Evolutionary conservation across 2,113 vertebrate genomes (phyloP).

Genomic region (Clarias batrachus): DNA sequence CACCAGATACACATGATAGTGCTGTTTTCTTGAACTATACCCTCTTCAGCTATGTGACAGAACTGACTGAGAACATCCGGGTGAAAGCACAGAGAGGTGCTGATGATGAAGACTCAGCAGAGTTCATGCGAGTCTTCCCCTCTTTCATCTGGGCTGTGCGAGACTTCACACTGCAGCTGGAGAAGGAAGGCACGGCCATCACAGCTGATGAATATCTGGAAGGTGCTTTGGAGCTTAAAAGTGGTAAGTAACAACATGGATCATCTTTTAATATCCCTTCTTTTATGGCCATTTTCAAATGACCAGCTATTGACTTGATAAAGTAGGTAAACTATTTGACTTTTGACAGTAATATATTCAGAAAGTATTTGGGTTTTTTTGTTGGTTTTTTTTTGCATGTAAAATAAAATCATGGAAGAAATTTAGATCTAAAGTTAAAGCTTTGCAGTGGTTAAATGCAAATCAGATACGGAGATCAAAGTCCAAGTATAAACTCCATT

Average conservation of each 20-base stretch:
- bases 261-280: background rate
- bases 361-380: no score
- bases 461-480: no score
- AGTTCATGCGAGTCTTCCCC: conserved; percentile 68
- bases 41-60: conserved; percentile 62
- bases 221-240: conserved; percentile 43
- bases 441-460: no score
- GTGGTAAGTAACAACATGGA: conserved; percentile 18
- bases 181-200: conserved; percentile 23
- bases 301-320: background rate
- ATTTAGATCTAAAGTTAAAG: no score
- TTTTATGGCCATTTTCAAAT: background rate
- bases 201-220: conserved; percentile 58
- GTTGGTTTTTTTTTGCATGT: no score
- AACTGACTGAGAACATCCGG: conserved; percentile 66
- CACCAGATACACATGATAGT: background rate
- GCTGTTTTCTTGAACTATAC: conserved; percentile 18
- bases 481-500: no score
- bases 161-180: conserved; percentile 65
- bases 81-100: conserved; percentile 52
- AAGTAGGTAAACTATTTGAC: background rate
- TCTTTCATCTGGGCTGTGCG: conserved; percentile 70
- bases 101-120: conserved; percentile 30
- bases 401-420: no score
- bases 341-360: background rate